Evolutionary conservation across 2,888 invertebrate species (phyloP).

Genomic region (Adineta ricciae): DNA sequence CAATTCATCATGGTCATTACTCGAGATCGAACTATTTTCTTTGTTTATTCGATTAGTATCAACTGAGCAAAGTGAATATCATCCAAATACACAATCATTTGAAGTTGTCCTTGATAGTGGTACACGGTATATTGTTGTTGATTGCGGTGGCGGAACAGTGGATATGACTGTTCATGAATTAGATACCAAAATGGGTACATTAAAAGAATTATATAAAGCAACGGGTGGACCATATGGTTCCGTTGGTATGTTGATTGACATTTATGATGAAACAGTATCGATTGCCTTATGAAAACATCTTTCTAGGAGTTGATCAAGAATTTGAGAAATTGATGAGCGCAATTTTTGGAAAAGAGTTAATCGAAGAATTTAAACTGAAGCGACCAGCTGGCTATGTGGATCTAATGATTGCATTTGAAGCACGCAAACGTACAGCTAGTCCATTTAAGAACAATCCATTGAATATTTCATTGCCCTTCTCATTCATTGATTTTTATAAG

Average conservation of each 20-base stretch:
- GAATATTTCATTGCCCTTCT: conserved; percentile 54
- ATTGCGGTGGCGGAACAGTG: conserved; percentile 57
- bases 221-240: conserved; percentile 52
- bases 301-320: conserved; percentile 46
- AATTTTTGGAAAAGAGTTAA: conserved; percentile 54
- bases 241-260: conserved; percentile 33
- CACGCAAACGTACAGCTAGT: conserved; percentile 53
- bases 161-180: conserved; percentile 57
- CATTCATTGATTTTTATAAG: conserved; percentile 55
- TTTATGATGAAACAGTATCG: too few species aligned
- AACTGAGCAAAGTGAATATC: not conserved
- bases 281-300: too few species aligned
- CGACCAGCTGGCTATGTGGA: conserved; percentile 55
- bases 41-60: not conserved
- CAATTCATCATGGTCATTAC: not conserved
- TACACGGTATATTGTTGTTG: conserved; percentile 55
- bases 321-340: conserved; percentile 52
- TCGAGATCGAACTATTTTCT: not conserved
- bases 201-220: conserved; percentile 55
- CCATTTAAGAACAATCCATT: conserved; percentile 48
- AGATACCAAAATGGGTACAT: conserved; percentile 42
- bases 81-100: not conserved
- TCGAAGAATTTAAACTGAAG: conserved; percentile 51
- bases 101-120: not conserved
- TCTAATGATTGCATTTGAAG: conserved; percentile 56